A percentile compares a stretch with the other conserved stretches of the same genome.
Evolutionary conservation across 2,888 invertebrate genomes (phyloP).

Genomic region (Trissolcus japonicus): DNA sequence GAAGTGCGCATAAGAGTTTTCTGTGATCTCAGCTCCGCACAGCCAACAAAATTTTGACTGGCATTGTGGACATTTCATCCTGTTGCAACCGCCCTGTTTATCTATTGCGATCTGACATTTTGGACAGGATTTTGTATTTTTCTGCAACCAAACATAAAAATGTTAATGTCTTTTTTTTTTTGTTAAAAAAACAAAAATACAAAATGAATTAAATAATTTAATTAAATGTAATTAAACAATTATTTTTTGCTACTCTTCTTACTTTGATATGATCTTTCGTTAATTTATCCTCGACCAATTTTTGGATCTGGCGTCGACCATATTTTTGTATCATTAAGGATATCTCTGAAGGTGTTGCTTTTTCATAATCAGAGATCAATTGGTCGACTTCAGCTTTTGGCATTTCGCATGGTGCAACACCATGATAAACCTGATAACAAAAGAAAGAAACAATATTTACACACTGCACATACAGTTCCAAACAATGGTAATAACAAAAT

Average conservation of each 20-base stretch:
- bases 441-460: too few relatives aligned
- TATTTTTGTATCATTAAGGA: constrained; percentile 60
- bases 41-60: constrained; percentile 82
- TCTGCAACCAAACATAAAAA: constrained; percentile 58
- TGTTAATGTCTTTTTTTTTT: too few relatives aligned
- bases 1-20: constrained; percentile 64
- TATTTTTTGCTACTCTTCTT: constrained; percentile 1
- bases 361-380: constrained; percentile 61
- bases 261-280: constrained; percentile 63
- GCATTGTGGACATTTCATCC: constrained; percentile 82
- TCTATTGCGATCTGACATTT: constrained; percentile 59
- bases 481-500: too few relatives aligned
- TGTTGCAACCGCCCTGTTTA: constrained; percentile 84
- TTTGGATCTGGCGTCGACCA: constrained; percentile 63
- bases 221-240: too few relatives aligned
- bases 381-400: constrained; percentile 30
- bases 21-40: constrained; percentile 71
- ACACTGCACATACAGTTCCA: too few relatives aligned
- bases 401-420: constrained; percentile 62
- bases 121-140: constrained; percentile 63
- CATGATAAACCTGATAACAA: constrained; percentile 63
- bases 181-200: too few relatives aligned
- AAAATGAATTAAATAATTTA: too few relatives aligned
- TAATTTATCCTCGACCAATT: constrained; percentile 62
- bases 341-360: constrained; percentile 46